Conservation (phyloP, 1,140 invertebrate species). For the Cryptotermes secundus region DNA sequence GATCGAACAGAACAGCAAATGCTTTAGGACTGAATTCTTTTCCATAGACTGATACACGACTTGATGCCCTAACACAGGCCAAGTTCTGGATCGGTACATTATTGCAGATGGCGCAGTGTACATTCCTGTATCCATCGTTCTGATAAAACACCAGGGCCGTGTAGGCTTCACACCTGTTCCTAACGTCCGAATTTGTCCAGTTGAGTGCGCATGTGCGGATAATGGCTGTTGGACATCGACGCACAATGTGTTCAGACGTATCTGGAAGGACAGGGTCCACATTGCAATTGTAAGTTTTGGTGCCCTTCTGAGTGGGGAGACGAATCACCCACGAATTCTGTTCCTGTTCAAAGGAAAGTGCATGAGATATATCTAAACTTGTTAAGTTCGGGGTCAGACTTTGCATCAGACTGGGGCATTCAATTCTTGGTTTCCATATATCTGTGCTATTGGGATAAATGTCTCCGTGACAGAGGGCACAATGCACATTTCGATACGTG, state of each 20-base stretch:
- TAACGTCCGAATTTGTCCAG: conserved; percentile 45
- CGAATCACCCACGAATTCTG: not conserved
- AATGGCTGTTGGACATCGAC: conserved; percentile 41
- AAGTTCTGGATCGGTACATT: conserved; percentile 47
- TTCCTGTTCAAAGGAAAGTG: not conserved
- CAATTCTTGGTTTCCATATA: conserved; percentile 50
- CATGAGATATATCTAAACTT: not conserved
- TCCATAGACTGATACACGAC: conserved; percentile 36
- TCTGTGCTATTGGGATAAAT: conserved; percentile 31
- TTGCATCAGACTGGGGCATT: conserved; percentile 44
- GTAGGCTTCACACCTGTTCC: conserved; percentile 27
- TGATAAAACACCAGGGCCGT: conserved; percentile 22
- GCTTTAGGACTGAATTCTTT: conserved; percentile 49
- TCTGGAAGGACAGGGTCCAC: conserved; percentile 41
- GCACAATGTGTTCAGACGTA: conserved; percentile 32
- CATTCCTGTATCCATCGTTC: conserved; percentile 51
- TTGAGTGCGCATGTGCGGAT: conserved; percentile 44
- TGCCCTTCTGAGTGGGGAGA: conserved; percentile 28
- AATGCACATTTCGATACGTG: conserved; percentile 58
- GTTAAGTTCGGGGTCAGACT: not conserved
- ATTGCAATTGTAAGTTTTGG: not conserved
- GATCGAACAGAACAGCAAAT: conserved; percentile 56
- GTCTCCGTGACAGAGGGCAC: conserved; percentile 56
- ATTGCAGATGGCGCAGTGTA: conserved; percentile 60
- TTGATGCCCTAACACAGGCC: conserved; percentile 41